Base-by-base conservation (phyloP, 2,888 invertebrate genomes). In the Xanthorhoe designata region DNA sequence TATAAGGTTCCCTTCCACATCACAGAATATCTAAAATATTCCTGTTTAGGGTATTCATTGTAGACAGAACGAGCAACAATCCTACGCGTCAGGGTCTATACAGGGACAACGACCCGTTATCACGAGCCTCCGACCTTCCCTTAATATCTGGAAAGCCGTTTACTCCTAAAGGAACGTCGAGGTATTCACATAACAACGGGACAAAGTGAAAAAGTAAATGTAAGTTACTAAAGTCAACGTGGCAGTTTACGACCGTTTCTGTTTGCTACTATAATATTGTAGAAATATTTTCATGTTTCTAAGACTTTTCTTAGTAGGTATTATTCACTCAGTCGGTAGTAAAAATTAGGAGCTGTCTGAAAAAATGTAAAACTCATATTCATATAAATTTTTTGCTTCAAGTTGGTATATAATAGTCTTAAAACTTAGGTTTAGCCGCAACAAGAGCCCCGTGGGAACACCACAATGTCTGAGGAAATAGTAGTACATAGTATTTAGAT, bases 131-230 rank as follows among this genome's bases (percentile, higher is more conserved):
- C 50, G 59, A 38, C 59, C 51, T 59, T 19, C 19, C 51, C 32
- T 51, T 50, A 59, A 50, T 59, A 59, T 47, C 49, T 57, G 53
- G 50, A 54, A 61, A 35, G 66, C 54, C 58, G 50, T 59, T 68
- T 70, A 67, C 69, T 67, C 50, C 65, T 61, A 47, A 55, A 73
- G 66, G 67, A 65, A 66, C 62, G 47, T 49, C 24, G 29, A 49
- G 49, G 57, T 49, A n/a, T 29, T 8, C 47, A 47, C 29, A 56
- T 15, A 24, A 24, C 42, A 45, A 56, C 8, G 24, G 19, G 24
- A 56, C 18, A n/a, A 9, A 45, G 8, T n/a, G 0, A 51, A 19
- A 13, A 51, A 51, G 24, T 51, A 24, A 24, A 51, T 47, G 47
- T 15, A 47, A 47, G 47, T 47, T 47, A 47, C 47, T 47, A 17